Percentiles rank a stretch among this genome's conserved stretches.
These are phyloP conservation scores for Zaprionus nigranus DNA, from an alignment of 1,140 invertebrate genomes.

Conservation along the genomic window DNA sequence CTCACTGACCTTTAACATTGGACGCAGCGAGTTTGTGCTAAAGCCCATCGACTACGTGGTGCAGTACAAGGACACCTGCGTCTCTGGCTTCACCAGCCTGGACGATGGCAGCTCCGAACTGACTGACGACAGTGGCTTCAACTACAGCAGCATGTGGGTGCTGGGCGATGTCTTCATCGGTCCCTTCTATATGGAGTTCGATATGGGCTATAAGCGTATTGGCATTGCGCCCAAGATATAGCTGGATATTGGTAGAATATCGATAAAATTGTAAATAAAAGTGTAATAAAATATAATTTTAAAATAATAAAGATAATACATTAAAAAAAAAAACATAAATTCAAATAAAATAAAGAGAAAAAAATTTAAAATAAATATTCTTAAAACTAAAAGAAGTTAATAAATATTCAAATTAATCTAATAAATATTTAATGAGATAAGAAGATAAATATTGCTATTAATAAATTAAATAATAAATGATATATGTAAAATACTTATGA, in stretches of 20 bases:
- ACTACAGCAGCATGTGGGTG: slow-evolving; percentile 40
- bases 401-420: too few species aligned
- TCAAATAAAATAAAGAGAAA: neutral
- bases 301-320: neutral
- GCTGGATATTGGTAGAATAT: neutral
- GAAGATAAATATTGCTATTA: too few species aligned
- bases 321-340: too few species aligned
- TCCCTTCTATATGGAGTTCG: slow-evolving; percentile 47
- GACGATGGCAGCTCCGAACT: slow-evolving; percentile 92
- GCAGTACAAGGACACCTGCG: slow-evolving; percentile 83
- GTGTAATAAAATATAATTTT: neutral
- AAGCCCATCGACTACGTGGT: slow-evolving; percentile 51
- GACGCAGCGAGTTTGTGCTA: slow-evolving; percentile 53
- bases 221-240: slow-evolving; percentile 49
- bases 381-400: too few species aligned
- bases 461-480: too few species aligned
- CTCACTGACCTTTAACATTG: slow-evolving; percentile 58
- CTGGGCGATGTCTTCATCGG: slow-evolving; percentile 55
- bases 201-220: slow-evolving; percentile 48
- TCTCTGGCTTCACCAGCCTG: slow-evolving; percentile 56
- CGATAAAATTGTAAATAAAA: neutral
- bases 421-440: too few species aligned
- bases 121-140: slow-evolving; percentile 18
- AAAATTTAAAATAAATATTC: too few species aligned
- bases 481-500: too few species aligned